Evolutionary conservation across 2,113 vertebrate species (phyloP).

Genomic region (Otolemur garnettii): DNA sequence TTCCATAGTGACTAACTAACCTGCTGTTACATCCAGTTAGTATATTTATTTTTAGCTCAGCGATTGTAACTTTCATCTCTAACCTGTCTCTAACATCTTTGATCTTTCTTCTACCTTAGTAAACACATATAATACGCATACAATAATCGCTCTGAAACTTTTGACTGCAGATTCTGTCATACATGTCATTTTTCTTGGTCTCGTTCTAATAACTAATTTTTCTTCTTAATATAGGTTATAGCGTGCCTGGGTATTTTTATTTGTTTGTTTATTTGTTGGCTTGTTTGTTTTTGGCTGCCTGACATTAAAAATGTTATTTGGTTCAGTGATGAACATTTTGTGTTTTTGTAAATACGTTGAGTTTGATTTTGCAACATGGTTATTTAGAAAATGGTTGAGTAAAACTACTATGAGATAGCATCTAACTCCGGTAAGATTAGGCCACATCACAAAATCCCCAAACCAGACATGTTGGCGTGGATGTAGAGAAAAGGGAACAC

Average conservation of each 20-base stretch:
- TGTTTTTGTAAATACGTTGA: background rate
- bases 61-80: background rate
- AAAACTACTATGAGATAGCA: no score
- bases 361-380: background rate
- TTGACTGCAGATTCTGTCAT: background rate
- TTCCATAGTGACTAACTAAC: background rate
- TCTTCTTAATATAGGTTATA: background rate
- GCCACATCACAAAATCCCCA: no score
- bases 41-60: background rate
- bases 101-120: background rate
- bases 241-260: background rate
- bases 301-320: background rate
- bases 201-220: background rate
- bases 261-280: background rate
- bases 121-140: background rate
- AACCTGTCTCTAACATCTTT: background rate
- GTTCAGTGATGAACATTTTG: background rate
- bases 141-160: background rate
- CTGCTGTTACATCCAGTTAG: background rate
- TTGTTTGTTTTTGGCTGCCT: background rate
- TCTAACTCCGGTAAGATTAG: no score
- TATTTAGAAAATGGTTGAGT: background rate
- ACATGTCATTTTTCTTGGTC: background rate
- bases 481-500: no score
- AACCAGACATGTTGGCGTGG: no score